Evolutionary conservation across 2,888 invertebrate species (phyloP).

Genomic region (Eudemis profundana): DNA sequence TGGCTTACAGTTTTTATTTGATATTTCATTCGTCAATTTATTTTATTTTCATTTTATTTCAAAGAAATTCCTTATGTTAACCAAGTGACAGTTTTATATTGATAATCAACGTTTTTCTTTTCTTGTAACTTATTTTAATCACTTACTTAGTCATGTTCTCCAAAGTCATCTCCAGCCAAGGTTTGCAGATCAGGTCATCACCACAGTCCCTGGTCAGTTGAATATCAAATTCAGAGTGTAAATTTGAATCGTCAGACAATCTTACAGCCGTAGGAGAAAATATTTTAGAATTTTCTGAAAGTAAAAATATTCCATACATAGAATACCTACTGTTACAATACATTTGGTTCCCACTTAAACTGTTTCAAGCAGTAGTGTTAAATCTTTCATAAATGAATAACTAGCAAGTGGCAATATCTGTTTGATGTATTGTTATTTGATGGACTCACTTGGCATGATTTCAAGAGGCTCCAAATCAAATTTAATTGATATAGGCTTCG

Average conservation of each 20-base stretch:
- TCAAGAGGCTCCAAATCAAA: slow-evolving; percentile 62
- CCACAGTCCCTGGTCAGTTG: slow-evolving; percentile 83
- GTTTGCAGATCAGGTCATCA: slow-evolving; percentile 79
- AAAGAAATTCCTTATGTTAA: too few relatives aligned
- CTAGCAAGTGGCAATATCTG: too few relatives aligned
- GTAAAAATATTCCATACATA: too few relatives aligned
- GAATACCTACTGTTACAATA: too few relatives aligned
- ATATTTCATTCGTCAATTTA: too few relatives aligned
- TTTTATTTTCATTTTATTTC: too few relatives aligned
- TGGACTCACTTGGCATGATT: slow-evolving; percentile 58
- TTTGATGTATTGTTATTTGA: background rate
- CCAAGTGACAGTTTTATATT: background rate
- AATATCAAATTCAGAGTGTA: slow-evolving; percentile 66
- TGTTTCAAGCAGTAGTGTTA: too few relatives aligned
- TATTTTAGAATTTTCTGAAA: slow-evolving; percentile 56
- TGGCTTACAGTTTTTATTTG: too few relatives aligned
- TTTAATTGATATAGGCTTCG: slow-evolving; percentile 68
- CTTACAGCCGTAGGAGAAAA: slow-evolving; percentile 62
- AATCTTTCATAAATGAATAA: too few relatives aligned
- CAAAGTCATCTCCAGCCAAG: slow-evolving; percentile 73
- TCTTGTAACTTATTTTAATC: background rate
- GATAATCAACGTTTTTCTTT: background rate
- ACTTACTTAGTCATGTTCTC: slow-evolving; percentile 66
- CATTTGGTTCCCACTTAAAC: too few relatives aligned
- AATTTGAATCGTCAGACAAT: slow-evolving; percentile 63